These are phyloP conservation scores for Rostratula benghalensis DNA, from an alignment of 2,113 vertebrate genomes.

Conservation along the genomic window DNA sequence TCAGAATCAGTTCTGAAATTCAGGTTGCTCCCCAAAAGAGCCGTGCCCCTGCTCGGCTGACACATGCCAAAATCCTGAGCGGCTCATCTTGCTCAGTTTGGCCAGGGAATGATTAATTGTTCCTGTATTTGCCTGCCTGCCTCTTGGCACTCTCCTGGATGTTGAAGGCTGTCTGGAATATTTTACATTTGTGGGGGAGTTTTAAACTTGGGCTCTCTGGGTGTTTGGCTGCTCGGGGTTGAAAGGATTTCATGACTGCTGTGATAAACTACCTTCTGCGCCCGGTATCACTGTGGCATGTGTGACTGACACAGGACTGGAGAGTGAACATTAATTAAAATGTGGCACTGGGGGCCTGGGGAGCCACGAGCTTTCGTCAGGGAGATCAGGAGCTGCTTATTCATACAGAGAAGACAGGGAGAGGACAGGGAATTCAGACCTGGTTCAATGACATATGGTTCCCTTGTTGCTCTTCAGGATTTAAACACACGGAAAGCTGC, in stretches of 20 bases:
- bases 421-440: not conserved
- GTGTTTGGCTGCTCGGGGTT: not conserved
- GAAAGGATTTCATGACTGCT: not conserved
- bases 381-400: not conserved
- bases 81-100: not conserved
- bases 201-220: not conserved
- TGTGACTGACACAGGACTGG: not conserved
- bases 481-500: not conserved
- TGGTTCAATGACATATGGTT: not conserved
- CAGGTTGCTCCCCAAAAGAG: not conserved
- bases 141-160: not conserved
- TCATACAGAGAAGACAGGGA: not conserved
- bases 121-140: not conserved
- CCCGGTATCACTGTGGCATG: not conserved
- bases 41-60: not conserved
- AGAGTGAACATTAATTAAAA: not conserved
- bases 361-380: not conserved
- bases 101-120: not conserved
- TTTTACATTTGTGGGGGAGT: not conserved
- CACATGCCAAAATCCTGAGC: not conserved
- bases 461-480: rapidly evolving
- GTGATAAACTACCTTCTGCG: not conserved
- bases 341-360: not conserved
- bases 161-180: not conserved
- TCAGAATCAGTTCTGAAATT: not conserved